Evolutionary conservation across 2,888 invertebrate genomes (phyloP), one percentile per base, ranked within the genome.

Genomic region (Blera fallax): DNA sequence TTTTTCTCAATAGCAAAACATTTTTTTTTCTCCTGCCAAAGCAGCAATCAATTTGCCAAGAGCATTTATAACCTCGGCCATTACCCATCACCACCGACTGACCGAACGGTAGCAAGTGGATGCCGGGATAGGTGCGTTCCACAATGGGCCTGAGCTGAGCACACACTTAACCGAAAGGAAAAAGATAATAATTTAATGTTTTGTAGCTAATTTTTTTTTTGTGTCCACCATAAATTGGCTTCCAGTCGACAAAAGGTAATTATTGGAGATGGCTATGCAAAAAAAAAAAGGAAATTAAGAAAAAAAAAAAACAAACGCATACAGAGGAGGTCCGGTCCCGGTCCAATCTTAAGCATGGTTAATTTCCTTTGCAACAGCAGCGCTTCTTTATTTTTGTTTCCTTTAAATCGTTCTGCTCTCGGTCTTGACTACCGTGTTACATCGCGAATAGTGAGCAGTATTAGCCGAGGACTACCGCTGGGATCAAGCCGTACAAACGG

Each of bases 211-310:
- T 73, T 83, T 79, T 64, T n/a, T 79, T 65, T 73, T 32, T 64
- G 65, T 79, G 54, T 84, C 73, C 73, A 74, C 67, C 56, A 58
- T 74, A 74, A 80, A 84, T 76, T 84, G 84, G 64, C 37, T 74
- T 70, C 62, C 79, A 80, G 80, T 80, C 74, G 64, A 80, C 84
- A 58, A 69, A 80, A 80, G 43, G 74, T 74, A 80, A 84, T 84
- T 80, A 80, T 80, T 84, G 64, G 29, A 43, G 64, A 74, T 84
- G 69, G 80, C 64, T 64, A 78, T 74, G 79, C 73, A 65, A 79
- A 84, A 79, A 78, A 69, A 50, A 50, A 48, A 0, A 48, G 18
- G 8, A 45, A 70, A 40, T 34, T 72, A 48, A 40, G 34, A 50
- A 43, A 40, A 37, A 27, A 29, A 29, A 21, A 6, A 18, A 24